These are phyloP conservation scores for Apodemus speciosus DNA, from an alignment of 2,113 vertebrate species.

Conservation along the genomic window DNA sequence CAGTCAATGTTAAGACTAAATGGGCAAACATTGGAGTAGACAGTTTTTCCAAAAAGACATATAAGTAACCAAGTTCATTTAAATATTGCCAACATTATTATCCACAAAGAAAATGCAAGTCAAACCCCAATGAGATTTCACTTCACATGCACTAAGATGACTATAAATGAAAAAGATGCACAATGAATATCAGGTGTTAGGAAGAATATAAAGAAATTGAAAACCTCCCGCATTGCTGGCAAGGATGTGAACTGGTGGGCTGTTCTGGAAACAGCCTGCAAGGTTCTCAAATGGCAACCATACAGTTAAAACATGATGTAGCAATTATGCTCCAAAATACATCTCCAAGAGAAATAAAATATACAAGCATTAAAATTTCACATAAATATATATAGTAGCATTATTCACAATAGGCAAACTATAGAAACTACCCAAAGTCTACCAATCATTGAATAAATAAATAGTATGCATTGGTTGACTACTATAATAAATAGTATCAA, in stretches of 20 bases:
- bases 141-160: background rate
- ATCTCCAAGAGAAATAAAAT: constrained; percentile 23
- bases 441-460: background rate
- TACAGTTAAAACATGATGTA: background rate
- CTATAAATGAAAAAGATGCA: background rate
- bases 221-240: background rate
- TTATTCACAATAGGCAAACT: background rate
- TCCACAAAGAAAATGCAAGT: background rate
- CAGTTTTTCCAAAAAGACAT: background rate
- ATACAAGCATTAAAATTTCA: background rate
- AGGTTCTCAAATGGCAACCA: background rate
- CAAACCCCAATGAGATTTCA: background rate
- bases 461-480: background rate
- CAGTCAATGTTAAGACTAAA: background rate
- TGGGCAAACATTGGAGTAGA: background rate
- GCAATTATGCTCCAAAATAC: background rate
- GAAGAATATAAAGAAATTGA: background rate
- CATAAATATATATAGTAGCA: background rate
- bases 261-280: background rate
- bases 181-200: background rate
- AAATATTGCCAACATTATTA: background rate
- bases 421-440: background rate
- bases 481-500: background rate
- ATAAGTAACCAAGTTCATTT: background rate
- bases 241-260: background rate